Conservation (phyloP, 2,888 invertebrate genomes). For the Lomographa bimaculata region DNA sequence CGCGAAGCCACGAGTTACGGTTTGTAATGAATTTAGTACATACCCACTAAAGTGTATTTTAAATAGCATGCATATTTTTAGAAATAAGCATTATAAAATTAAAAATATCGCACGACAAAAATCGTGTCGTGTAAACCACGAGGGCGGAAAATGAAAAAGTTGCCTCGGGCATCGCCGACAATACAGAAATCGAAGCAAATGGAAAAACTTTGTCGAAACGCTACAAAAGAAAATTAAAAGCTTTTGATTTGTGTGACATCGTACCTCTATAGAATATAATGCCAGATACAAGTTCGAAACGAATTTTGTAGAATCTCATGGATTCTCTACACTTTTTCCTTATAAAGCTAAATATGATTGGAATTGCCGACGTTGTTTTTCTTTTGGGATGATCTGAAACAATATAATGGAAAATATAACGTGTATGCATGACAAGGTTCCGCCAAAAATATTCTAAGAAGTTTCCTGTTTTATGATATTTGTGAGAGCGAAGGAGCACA, state of each 20-base stretch:
- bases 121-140: constrained; percentile 18
- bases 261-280: constrained; percentile 8
- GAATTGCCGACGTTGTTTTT: constrained; percentile 21
- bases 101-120: too few relatives aligned
- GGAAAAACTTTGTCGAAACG: constrained; percentile 61
- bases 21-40: too few relatives aligned
- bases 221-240: constrained; percentile 55
- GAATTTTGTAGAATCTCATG: constrained; percentile 7
- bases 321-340: constrained; percentile 8
- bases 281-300: constrained; percentile 13
- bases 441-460: constrained; percentile 14
- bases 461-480: constrained; percentile 14
- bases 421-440: constrained; percentile 21
- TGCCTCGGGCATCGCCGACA: constrained; percentile 53
- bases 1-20: too few relatives aligned
- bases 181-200: constrained; percentile 62
- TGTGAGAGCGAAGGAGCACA: constrained; percentile 11
- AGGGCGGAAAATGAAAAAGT: constrained; percentile 62
- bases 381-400: constrained; percentile 20
- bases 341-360: constrained; percentile 18
- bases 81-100: too few relatives aligned
- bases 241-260: constrained; percentile 47
- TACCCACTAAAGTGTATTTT: too few relatives aligned
- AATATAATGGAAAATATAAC: constrained; percentile 23
- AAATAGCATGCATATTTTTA: too few relatives aligned